Evolutionary conservation across 1,140 invertebrate species (phyloP), one percentile per base, ranked within the genome.

Genomic region (Ostrea edulis): DNA sequence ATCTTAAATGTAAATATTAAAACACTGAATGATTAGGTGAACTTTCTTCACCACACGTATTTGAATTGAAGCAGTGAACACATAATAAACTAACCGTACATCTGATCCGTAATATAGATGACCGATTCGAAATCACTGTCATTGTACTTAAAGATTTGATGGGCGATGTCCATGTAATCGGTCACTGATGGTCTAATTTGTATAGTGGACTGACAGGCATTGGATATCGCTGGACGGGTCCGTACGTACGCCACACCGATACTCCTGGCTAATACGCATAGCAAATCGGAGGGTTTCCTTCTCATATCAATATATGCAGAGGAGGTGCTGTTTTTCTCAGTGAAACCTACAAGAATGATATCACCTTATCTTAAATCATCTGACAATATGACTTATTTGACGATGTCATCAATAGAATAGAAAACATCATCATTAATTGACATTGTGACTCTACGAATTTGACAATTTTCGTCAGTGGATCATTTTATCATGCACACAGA

Each of bases 231-330:
- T 20, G 53, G 51, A 8, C n/a, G 53, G 14, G 54, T 35, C 25
- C 83, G 44, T 58, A 85, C 29, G 17, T 85, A 85, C 17, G 83
- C 29, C 12, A 85, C 25, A 20, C 55, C 53, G 20, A 55, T 58
- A 29, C 53, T 35, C 17, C 35, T 85, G 20, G 53, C n/a, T 44
- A 85, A 62, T 22, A 62, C 58, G n/a, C 83, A 85, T 7, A 58
- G 54, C 12, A 85, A 11, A 22, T 52, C 51, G 17, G 83, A 58
- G n/a, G 83, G 54, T 11, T 62, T 85, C 22, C 22, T 62, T 85
- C 29, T 85, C 51, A 62, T 35, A 58, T 85, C 83, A 62, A 85
- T 85, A 25, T 85, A 85, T 25, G 51, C 14, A 25, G 83, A 85
- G 25, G 53, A 54, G 9, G 53, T 62, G 8, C 51, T 85, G n/a